A percentile compares a stretch with the other conserved stretches of the same genome.
phyloP scores from a whole-genome alignment of 2,888 invertebrate genomes.

The Hesperia comma region DNA sequence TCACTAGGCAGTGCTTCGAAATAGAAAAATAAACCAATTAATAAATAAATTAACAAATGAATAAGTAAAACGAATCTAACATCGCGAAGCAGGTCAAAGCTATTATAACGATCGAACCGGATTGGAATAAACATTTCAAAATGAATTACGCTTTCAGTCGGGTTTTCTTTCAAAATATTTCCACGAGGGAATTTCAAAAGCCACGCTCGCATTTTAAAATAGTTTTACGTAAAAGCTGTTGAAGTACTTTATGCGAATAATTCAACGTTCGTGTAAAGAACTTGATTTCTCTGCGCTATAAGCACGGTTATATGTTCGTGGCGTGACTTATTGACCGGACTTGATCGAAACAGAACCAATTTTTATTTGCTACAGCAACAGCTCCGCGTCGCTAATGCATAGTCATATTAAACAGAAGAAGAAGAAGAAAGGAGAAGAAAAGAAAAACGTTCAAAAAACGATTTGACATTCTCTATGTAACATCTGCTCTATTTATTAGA shows the following conservation, averaged over 20 bases:
- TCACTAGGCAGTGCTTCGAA: too few species aligned
- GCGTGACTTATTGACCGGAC: neutral
- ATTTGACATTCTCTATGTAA: too few species aligned
- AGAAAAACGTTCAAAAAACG: too few species aligned
- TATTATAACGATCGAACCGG: slow-evolving; percentile 24
- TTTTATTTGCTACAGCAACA: neutral
- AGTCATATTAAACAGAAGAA: too few species aligned
- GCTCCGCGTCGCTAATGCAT: too few species aligned
- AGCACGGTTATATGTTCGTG: slow-evolving; percentile 1
- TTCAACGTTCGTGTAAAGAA: slow-evolving; percentile 24
- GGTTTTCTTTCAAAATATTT: slow-evolving; percentile 62
- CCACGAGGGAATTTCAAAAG: slow-evolving; percentile 52
- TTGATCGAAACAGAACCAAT: neutral
- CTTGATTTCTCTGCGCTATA: slow-evolving; percentile 12
- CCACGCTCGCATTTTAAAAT: slow-evolving; percentile 29
- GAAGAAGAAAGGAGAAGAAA: too few species aligned
- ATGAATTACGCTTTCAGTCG: slow-evolving; percentile 47
- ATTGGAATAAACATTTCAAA: slow-evolving; percentile 53
- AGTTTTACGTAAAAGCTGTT: slow-evolving; percentile 27
- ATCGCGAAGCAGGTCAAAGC: slow-evolving; percentile 9
- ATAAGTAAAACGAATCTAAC: slow-evolving; percentile 4
- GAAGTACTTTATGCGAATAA: slow-evolving; percentile 25
- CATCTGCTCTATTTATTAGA: too few species aligned
- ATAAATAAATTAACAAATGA: slow-evolving; percentile 1
- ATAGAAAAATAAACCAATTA: neutral